A percentile compares a stretch with the other conserved stretches of the same genome.
phyloP scores from a whole-genome alignment of 92 coral and sea anemone species.

The Porites cylindrica region DNA sequence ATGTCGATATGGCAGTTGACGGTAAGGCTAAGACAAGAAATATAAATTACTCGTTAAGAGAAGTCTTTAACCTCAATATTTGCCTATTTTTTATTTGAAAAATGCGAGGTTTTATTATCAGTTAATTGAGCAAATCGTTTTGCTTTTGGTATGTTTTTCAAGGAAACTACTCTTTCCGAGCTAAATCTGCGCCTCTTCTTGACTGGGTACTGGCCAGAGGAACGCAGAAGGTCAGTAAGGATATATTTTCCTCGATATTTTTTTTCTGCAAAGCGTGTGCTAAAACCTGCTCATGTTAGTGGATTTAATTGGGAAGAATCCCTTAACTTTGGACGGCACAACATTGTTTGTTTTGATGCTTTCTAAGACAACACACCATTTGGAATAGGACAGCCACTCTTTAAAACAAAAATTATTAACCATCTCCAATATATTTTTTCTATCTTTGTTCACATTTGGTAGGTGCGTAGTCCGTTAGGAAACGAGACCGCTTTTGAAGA shows the following conservation, averaged over 20 bases:
- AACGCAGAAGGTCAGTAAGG: slow-evolving; percentile 69
- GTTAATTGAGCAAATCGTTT: background rate
- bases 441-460: background rate
- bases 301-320: too few species aligned
- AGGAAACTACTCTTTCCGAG: slow-evolving; percentile 84
- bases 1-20: slow-evolving; percentile 84
- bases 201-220: slow-evolving; percentile 80
- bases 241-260: too few species aligned
- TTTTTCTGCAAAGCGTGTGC: too few species aligned
- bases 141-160: background rate
- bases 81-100: too few species aligned
- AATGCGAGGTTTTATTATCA: background rate
- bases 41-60: too few species aligned
- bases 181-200: slow-evolving; percentile 79
- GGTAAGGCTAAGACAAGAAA: slow-evolving; percentile 50
- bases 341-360: too few species aligned
- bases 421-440: background rate
- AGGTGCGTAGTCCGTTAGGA: slow-evolving; percentile 85
- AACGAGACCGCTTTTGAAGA: slow-evolving; percentile 82
- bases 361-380: too few species aligned
- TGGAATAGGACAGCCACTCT: background rate
- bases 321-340: too few species aligned
- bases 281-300: too few species aligned
- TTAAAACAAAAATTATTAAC: background rate
- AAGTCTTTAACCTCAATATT: too few species aligned